These are phyloP conservation scores for Mya arenaria DNA, from an alignment of 1,140 invertebrate species.

Conservation along the genomic window DNA sequence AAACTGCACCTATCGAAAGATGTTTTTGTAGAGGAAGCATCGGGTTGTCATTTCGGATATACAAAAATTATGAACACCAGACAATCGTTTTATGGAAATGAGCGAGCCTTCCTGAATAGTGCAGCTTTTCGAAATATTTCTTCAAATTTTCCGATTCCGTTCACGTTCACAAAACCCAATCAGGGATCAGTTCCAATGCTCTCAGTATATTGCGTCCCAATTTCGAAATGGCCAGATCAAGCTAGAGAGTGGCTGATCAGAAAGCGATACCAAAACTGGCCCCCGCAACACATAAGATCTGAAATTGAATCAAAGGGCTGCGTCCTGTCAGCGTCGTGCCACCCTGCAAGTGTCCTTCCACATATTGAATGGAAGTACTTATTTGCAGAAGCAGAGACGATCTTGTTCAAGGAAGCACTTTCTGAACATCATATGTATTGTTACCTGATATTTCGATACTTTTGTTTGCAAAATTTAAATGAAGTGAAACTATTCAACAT, in stretches of 20 bases:
- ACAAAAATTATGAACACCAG: too few relatives aligned
- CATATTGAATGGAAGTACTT: constrained; percentile 34
- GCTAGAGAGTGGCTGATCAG: constrained; percentile 25
- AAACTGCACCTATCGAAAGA: too few relatives aligned
- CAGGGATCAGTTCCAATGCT: too few relatives aligned
- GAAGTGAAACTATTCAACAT: neutral
- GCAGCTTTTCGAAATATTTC: too few relatives aligned
- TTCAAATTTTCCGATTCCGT: too few relatives aligned
- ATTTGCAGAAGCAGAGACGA: constrained; percentile 14
- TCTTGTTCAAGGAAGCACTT: constrained; percentile 14
- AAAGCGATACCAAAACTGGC: constrained; percentile 11
- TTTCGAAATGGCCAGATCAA: constrained; percentile 41
- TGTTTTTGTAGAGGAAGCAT: too few relatives aligned
- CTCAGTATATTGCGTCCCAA: too few relatives aligned
- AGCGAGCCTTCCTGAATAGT: too few relatives aligned
- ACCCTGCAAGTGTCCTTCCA: constrained; percentile 1
- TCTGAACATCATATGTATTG: constrained; percentile 20
- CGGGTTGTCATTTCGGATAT: too few relatives aligned
- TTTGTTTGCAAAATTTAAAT: constrained; percentile 4
- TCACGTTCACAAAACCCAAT: too few relatives aligned
- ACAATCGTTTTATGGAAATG: too few relatives aligned
- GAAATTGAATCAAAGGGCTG: constrained; percentile 3
- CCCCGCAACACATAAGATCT: neutral
- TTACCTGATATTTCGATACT: constrained; percentile 1
- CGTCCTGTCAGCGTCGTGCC: neutral